Conservation (phyloP, 2,797 vertebrate species). For the Pseudochirops corinnae region DNA sequence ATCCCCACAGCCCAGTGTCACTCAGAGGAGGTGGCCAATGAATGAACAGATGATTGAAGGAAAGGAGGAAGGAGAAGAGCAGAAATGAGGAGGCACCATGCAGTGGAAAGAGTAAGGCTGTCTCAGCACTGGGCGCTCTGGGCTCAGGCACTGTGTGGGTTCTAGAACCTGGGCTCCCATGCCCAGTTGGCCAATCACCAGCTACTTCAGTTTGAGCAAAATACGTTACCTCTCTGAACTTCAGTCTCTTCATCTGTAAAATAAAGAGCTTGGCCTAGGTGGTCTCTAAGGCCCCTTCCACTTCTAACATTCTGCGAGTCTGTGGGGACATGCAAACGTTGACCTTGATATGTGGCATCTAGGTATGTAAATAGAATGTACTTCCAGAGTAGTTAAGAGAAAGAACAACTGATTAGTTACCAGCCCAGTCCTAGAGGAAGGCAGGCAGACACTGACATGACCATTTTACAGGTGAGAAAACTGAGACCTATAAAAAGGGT, state of each 20-base stretch:
- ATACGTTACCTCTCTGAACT: not conserved
- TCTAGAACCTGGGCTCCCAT: not conserved
- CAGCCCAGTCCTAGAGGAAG: not conserved
- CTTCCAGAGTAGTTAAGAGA: not conserved
- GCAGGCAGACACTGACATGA: not conserved
- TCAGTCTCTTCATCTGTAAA: not conserved
- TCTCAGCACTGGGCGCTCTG: not conserved
- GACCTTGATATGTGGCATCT: not conserved
- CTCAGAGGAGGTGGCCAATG: not conserved
- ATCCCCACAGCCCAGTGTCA: not conserved
- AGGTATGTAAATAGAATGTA: not conserved
- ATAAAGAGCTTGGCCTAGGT: conserved; percentile 1
- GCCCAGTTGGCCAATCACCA: not conserved
- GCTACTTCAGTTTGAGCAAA: not conserved
- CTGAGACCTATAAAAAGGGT: not conserved
- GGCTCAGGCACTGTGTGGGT: not conserved
- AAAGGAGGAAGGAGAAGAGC: not conserved
- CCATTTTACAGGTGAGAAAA: not conserved
- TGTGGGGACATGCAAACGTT: not conserved
- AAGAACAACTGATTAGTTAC: not conserved
- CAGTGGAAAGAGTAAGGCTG: not conserved
- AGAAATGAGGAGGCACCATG: not conserved
- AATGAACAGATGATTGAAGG: not conserved
- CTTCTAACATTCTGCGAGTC: not conserved
- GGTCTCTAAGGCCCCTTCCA: not conserved